These are phyloP conservation scores for Porphyrio hochstetteri DNA, from an alignment of 2,113 vertebrate species.

Conservation along the genomic window DNA sequence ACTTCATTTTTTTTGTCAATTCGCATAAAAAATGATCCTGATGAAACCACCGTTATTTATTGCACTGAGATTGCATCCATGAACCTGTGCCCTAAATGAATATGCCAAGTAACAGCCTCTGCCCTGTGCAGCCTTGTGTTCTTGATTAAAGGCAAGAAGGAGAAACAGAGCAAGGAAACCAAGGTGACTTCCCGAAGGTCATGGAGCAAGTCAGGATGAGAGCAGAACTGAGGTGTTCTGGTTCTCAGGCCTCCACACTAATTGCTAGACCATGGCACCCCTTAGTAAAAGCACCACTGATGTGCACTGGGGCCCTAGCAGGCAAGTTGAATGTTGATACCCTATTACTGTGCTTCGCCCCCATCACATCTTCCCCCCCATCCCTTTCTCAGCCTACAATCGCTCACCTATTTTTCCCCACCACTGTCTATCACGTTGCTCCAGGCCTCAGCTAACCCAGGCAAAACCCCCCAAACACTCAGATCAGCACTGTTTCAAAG, in stretches of 20 bases:
- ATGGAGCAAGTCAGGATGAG: background rate
- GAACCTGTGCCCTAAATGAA: background rate
- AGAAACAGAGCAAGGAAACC: background rate
- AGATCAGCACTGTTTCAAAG: background rate
- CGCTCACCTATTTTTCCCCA: rapidly evolving
- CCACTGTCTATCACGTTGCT: background rate
- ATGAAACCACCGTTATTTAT: background rate
- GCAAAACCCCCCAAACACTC: background rate
- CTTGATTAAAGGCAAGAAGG: background rate
- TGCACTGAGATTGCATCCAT: background rate
- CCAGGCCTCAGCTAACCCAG: background rate
- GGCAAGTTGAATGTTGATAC: background rate
- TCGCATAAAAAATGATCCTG: background rate
- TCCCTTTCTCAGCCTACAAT: background rate
- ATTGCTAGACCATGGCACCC: background rate
- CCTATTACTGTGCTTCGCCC: background rate
- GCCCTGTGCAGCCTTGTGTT: background rate
- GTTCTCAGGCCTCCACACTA: background rate
- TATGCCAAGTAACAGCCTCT: background rate
- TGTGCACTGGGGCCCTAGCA: rapidly evolving
- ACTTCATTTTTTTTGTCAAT: background rate
- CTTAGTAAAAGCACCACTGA: background rate
- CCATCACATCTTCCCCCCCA: rapidly evolving
- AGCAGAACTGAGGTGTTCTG: background rate
- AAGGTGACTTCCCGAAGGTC: background rate